Base-by-base conservation (phyloP, 2,797 vertebrate species). In the Eulemur rubriventer region DNA sequence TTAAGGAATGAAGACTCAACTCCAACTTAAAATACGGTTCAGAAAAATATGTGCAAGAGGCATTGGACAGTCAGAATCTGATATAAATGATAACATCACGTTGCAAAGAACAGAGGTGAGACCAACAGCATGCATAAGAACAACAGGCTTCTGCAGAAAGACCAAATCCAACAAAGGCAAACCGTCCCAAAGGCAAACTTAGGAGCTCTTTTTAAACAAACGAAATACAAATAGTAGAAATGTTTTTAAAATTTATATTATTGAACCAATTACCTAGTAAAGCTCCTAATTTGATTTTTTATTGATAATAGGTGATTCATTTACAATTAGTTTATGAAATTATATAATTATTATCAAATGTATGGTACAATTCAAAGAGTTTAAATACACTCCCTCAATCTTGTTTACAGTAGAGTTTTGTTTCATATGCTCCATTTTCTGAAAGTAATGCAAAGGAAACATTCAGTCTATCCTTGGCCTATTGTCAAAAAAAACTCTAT, bases 61-160 rank as follows among this genome's bases (percentile, higher is more conserved):
- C 75, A 96, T 13, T 75, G 57, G 48, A 73, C 20, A 97, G 26
- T 72, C 81, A 65, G 46, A 88, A 98, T 97, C 96, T 97, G 16
- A 65, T 96, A 91, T 91, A 97, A 97, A 97, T 55, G 61, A 26
- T 91, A 95, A 98, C 96, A 97, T 87, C 55, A 94, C 94, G 69
- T 97, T 80, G 98, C 93, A 97, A 91, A 94, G 96, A 89, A 98
- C 91, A 97, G 96, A 96, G 97, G 96, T 96, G 82, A 97, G 96
- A 72, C 61, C 93, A 95, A 63, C 93, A 96, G 41, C 90, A 97
- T 91, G 46, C 92, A 57, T 91, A 96, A 78, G 94, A 97, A 96
- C 89, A 82, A 86, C 92, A 93, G 59, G 7, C 20, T 57, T 73
- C 18, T 48, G 79, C 20, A 83, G 43, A 93, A 82, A 73, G 35